These are phyloP conservation scores for Huso huso DNA, from an alignment of 2,797 vertebrate genomes.

Conservation along the genomic window DNA sequence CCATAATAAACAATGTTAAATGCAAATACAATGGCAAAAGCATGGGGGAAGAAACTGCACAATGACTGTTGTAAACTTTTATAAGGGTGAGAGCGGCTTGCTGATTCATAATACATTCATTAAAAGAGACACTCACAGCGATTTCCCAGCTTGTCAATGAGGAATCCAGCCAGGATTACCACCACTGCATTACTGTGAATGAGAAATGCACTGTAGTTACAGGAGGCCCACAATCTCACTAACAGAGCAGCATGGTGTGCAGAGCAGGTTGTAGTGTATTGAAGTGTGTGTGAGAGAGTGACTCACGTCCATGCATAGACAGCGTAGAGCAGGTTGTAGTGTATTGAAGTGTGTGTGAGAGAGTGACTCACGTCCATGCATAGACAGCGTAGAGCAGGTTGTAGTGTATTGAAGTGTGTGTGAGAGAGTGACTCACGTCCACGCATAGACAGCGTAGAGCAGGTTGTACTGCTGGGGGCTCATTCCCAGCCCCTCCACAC, in stretches of 20 bases:
- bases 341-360: background rate
- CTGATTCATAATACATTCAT: background rate
- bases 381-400: constrained; percentile 72
- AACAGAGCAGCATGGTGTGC: background rate
- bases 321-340: constrained; percentile 72
- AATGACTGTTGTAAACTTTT: too few relatives aligned
- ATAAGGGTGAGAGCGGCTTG: background rate
- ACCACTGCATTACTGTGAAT: constrained; percentile 63
- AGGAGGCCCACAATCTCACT: background rate
- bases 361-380: constrained; percentile 59
- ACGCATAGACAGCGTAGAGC: constrained; percentile 67
- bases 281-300: background rate
- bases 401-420: constrained; percentile 41
- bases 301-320: constrained; percentile 70
- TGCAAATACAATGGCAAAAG: too few relatives aligned
- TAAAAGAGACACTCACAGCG: constrained; percentile 51
- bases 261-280: background rate
- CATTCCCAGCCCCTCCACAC: constrained; percentile 69
- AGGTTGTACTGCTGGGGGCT: constrained; percentile 72
- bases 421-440: constrained; percentile 49
- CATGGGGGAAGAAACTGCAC: too few relatives aligned
- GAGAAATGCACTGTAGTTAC: background rate
- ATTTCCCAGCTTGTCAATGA: constrained; percentile 76
- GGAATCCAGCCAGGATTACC: constrained; percentile 70
- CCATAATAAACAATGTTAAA: too few relatives aligned